Evolutionary conservation across 2,113 vertebrate genomes (phyloP), one percentile per base, ranked within the genome.

Genomic region (Speoplatyrhinus poulsoni): DNA sequence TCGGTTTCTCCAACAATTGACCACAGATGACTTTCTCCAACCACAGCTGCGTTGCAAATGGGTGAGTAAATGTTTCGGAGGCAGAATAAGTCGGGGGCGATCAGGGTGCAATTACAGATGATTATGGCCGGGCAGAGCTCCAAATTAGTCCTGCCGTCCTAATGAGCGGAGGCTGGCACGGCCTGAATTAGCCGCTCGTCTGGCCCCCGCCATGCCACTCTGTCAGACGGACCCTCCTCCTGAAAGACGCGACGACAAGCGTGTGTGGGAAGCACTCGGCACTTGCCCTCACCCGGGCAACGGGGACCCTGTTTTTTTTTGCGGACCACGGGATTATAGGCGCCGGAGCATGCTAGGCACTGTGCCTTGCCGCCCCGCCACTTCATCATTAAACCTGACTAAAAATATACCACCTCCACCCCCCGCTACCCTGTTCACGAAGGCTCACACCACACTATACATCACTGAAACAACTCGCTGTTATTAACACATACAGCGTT

Each of bases 351-450:
- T 70, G 71, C 76, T 26, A 26, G 36, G 69, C 26, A 26, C 65
- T 49, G 72, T 69, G 79, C 76, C 62, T 36, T 63, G 70, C 82
- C 65, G 65, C 65, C 74, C 70, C 79, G 60, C 74, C 71, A 69
- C 76, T 68, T 73, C 81, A 85, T 87, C 82, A 83, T 87, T 84
- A 83, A 80, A 85, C 66, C 6, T 5, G 53, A 67, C 85, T 90
- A 90, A 87, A 89, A 90, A 89, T 87, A 84, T 78, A 75, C 70
- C 69, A 69, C 72, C 76, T 81, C 73, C 26, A 26, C 26, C 79
- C 77, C 72, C 73, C 74, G 57, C 67, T 57, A 61, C 65, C 26
- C 47, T 12, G 67, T 80, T 82, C 62, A 46, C 62, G 65, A 48
- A 62, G 64, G 73, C 78, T 71, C 50, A 55, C 65, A 66, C 65